Conservation (phyloP, 64 coral and sea anemone species). For the Acropora yongei region DNA sequence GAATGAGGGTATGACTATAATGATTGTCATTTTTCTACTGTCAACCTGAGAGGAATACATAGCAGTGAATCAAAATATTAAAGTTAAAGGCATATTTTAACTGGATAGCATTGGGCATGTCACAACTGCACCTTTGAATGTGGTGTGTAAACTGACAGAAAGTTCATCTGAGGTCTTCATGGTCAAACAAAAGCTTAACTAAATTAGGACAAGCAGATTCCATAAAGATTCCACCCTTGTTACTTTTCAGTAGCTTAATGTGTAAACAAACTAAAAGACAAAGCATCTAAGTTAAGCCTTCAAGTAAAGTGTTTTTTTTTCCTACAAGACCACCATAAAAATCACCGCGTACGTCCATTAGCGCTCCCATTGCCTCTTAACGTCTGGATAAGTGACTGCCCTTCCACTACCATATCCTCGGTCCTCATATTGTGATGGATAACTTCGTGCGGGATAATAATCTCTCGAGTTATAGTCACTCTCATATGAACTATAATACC, state of each 20-base stretch:
- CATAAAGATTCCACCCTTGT: background rate
- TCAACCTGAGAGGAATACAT: background rate
- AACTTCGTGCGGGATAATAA: background rate
- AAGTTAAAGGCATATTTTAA: background rate
- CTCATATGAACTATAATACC: conserved; percentile 36
- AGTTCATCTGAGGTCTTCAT: background rate
- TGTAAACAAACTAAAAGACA: conserved; percentile 43
- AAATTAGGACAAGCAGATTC: background rate
- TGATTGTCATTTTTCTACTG: background rate
- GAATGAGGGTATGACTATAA: background rate
- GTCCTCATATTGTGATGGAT: background rate
- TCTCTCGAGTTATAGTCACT: conserved; percentile 12
- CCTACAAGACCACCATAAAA: background rate
- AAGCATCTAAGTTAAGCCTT: background rate
- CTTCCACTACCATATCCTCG: conserved; percentile 21
- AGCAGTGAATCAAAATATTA: background rate
- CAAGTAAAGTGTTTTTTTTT: background rate
- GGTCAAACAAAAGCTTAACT: background rate
- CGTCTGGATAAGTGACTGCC: conserved; percentile 19
- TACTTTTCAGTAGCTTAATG: background rate
- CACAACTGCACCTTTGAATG: background rate
- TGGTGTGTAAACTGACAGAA: background rate
- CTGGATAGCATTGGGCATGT: background rate
- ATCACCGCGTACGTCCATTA: background rate
- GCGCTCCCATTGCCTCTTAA: conserved; percentile 33